These are phyloP conservation scores for Narcine bancroftii DNA, from an alignment of 2,113 vertebrate species.

Conservation along the genomic window DNA sequence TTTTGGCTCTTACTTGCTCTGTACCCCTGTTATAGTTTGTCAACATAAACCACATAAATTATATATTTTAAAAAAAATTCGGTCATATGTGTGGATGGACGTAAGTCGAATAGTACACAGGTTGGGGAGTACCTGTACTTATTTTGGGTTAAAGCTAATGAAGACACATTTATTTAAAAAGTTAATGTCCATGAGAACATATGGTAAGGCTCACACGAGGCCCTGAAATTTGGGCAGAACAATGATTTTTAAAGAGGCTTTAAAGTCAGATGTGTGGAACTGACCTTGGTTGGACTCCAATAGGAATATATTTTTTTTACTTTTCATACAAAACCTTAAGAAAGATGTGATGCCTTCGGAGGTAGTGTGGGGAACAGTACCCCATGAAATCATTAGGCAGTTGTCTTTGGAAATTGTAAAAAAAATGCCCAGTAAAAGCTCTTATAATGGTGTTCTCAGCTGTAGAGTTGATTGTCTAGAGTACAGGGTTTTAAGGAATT, in stretches of 20 bases:
- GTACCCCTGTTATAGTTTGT: no score
- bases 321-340: background rate
- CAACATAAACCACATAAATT: no score
- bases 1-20: no score
- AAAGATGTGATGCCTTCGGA: background rate
- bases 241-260: background rate
- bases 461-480: background rate
- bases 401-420: background rate
- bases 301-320: background rate
- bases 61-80: no score
- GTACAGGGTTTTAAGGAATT: slow-evolving; percentile 18
- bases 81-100: no score
- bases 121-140: no score
- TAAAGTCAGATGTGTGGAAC: background rate
- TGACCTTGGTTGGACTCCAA: background rate
- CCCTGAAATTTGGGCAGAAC: background rate
- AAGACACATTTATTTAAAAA: background rate
- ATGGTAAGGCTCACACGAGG: background rate
- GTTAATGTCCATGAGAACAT: no score
- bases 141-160: background rate
- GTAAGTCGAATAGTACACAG: no score
- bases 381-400: background rate
- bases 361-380: no score
- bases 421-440: background rate
- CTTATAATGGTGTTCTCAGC: background rate